Percentiles rank a stretch among this genome's conserved stretches.
Conservation (phyloP, 2,797 vertebrate species). For the Ispidina picta region DNA sequence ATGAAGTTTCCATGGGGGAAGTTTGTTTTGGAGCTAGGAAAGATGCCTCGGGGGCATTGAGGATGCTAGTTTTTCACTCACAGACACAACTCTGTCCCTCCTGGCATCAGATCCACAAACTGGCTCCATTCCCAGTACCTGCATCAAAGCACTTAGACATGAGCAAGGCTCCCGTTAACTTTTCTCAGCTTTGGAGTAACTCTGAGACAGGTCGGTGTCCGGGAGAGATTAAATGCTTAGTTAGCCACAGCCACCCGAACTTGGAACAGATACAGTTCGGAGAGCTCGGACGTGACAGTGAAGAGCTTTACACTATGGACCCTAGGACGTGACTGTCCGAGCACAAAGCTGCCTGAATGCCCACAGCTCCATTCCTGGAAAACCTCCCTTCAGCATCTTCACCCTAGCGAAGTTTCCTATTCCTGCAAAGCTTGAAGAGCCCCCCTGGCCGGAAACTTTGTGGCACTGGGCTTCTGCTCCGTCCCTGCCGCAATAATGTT, state of each 20-base stretch:
- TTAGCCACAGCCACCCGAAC: background rate
- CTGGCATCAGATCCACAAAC: background rate
- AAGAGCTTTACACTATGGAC: background rate
- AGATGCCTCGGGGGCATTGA: background rate
- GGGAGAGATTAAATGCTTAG: accelerated
- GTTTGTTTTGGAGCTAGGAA: constrained; percentile 5
- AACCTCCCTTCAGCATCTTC: background rate
- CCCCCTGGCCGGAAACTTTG: accelerated
- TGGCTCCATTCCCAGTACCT: background rate
- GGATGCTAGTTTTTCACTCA: background rate
- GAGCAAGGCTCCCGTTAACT: background rate
- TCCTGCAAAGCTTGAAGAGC: background rate
- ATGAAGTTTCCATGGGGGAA: background rate
- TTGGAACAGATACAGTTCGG: accelerated
- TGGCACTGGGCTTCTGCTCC: background rate
- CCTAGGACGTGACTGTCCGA: background rate
- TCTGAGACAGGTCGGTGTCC: background rate
- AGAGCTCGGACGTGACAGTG: accelerated
- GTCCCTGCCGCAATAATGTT: accelerated
- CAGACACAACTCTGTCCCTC: background rate
- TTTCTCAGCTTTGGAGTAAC: background rate
- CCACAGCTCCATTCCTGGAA: background rate
- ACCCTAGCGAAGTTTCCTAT: background rate
- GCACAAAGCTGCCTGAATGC: background rate
- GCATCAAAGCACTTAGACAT: background rate